Evolutionary conservation across 2,888 invertebrate species (phyloP).

Genomic region (Pristionchus mayeri): DNA sequence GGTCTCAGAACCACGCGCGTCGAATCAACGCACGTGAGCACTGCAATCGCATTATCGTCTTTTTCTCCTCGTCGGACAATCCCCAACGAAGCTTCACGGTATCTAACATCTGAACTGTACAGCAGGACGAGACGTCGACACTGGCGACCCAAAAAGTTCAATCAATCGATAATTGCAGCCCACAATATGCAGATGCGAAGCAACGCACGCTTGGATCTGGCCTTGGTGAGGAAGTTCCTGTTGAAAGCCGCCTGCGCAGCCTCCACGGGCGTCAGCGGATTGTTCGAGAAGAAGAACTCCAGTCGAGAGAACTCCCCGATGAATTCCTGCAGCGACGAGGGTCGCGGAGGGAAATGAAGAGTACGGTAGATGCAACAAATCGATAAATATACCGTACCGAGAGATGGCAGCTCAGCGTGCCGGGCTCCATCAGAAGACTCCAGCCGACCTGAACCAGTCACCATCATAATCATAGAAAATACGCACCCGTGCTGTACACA

Average conservation of each 20-base stretch:
- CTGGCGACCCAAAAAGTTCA: no score
- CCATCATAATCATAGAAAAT: neutral
- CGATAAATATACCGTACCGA: conserved; percentile 53
- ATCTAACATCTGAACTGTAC: no score
- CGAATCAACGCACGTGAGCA: conserved; percentile 58
- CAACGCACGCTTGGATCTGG: conserved; percentile 61
- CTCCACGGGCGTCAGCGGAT: conserved; percentile 65
- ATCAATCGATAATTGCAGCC: no score
- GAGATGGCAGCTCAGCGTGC: conserved; percentile 69
- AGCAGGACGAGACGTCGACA: no score
- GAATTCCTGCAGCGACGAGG: conserved; percentile 59
- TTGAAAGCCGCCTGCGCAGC: conserved; percentile 68
- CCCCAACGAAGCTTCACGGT: no score
- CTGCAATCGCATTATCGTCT: conserved; percentile 49
- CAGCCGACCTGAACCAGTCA: conserved; percentile 59
- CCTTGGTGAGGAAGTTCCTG: conserved; percentile 68
- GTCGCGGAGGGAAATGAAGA: neutral
- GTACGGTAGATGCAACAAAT: neutral
- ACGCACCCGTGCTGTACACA: no score
- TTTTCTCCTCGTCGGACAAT: no score
- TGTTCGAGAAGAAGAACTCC: conserved; percentile 66
- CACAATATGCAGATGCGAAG: no score
- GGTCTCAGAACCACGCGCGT: conserved; percentile 57
- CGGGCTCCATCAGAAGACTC: conserved; percentile 71
- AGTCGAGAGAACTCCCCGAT: conserved; percentile 68